Conservation (phyloP, 2,113 vertebrate species). For the Siniperca knerii region DNA sequence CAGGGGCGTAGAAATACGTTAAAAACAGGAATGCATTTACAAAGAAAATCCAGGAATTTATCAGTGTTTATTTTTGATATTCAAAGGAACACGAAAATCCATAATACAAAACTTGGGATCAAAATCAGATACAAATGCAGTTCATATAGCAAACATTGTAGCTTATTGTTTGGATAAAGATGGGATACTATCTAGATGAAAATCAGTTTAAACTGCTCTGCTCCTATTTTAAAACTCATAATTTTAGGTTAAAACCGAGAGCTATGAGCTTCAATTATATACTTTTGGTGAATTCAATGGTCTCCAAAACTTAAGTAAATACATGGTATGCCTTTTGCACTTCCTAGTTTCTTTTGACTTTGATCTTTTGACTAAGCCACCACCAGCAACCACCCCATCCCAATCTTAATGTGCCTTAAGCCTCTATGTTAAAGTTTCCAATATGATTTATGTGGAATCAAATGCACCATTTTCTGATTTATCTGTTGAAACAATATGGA, state of each 20-base stretch:
- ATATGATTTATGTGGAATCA: background rate
- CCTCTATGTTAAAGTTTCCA: background rate
- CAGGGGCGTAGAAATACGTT: too few species aligned
- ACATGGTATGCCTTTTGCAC: background rate
- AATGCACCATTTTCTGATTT: background rate
- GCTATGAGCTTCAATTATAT: background rate
- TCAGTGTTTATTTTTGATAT: background rate
- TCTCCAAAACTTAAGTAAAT: background rate
- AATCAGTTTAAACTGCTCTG: background rate
- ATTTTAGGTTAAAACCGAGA: background rate
- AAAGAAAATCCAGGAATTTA: background rate
- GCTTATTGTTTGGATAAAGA: background rate
- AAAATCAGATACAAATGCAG: background rate
- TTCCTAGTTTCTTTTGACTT: background rate
- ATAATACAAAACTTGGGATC: background rate
- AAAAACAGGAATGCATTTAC: too few species aligned
- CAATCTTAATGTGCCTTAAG: background rate
- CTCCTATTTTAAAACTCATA: background rate
- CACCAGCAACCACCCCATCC: background rate
- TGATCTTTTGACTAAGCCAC: background rate
- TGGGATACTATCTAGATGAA: background rate
- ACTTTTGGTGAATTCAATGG: background rate
- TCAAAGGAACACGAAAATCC: background rate
- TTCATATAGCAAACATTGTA: background rate
- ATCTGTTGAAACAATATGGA: background rate